Base-by-base conservation (phyloP, 2,888 invertebrate genomes). In the Neocrepidodera transversa region DNA sequence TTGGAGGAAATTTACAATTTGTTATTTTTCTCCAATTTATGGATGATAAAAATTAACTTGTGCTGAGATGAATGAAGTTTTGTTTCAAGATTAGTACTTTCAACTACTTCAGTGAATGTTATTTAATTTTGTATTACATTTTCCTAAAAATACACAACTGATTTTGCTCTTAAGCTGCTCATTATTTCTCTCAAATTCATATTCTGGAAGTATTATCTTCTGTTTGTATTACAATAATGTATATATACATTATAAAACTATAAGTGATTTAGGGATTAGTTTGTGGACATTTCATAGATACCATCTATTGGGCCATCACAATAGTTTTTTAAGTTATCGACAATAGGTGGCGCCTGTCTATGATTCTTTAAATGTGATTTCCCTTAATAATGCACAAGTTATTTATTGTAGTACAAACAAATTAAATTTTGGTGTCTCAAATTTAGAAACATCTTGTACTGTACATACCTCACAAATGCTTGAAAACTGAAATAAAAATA, bases 191-290 rank as follows among this genome's bases (percentile, higher is more conserved):
- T 45, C 23, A 50, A 42, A 30, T 58, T 30, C 18, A 10, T 10
- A 32, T 13, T 32, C 32, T 30, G 7, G 23, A 23, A 23, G 23
- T 10, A 10, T 8, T 30, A 10, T 30, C n/a, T 3, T 11, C 49
- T 60, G 58, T 43, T 63, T 58, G 52, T 61, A 52, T 54, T 35
- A 28, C 58, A 58, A 53, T 42, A 48, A 26, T 8, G 10, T n/a
- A n/a, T n/a, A n/a, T n/a, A n/a, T n/a, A n/a, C n/a, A n/a, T n/a
- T n/a, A n/a, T n/a, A n/a, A n/a, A n/a, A n/a, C n/a, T n/a, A n/a
- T n/a, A n/a, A n/a, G n/a, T n/a, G n/a, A n/a, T n/a, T n/a, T n/a
- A n/a, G n/a, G n/a, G n/a, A n/a, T n/a, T n/a, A n/a, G n/a, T n/a
- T n/a, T n/a, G n/a, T n/a, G n/a, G n/a, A n/a, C n/a, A n/a, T n/a